phyloP scores from a whole-genome alignment of 2,797 vertebrate genomes.

The Halcyon badia region DNA sequence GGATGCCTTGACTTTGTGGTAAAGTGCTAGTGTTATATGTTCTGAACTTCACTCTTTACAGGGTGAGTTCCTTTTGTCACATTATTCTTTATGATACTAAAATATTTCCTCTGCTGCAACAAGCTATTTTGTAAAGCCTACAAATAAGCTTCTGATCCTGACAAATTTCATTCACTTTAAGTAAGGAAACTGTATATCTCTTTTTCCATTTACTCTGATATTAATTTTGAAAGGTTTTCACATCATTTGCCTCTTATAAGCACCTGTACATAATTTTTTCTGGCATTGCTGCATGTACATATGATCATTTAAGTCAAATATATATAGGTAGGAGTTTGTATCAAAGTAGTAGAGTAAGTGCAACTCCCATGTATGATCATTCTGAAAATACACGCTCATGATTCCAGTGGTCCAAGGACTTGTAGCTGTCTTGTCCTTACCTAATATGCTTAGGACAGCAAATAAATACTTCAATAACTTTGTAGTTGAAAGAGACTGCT shows the following conservation, averaged over 20 bases:
- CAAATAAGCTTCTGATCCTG: background rate
- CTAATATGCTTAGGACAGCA: background rate
- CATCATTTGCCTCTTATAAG: background rate
- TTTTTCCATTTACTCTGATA: background rate
- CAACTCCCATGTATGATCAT: background rate
- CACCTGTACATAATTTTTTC: background rate
- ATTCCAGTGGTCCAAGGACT: background rate
- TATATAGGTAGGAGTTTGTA: background rate
- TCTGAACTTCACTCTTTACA: background rate
- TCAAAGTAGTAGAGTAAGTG: background rate
- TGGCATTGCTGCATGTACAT: background rate
- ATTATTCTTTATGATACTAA: background rate
- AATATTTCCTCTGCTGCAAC: slow-evolving; percentile 14
- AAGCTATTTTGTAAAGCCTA: background rate
- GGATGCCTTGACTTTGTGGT: background rate
- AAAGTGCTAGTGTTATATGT: background rate
- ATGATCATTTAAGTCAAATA: background rate
- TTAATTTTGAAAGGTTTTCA: background rate
- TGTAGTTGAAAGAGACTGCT: background rate
- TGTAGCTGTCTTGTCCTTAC: background rate
- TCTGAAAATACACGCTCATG: background rate
- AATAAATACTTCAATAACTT: background rate
- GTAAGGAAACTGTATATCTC: background rate
- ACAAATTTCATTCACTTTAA: background rate
- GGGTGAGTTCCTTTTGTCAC: background rate